Evolutionary conservation across 2,113 vertebrate genomes (phyloP), one percentile per base, ranked within the genome.

Genomic region (Elgaria multicarinata): DNA sequence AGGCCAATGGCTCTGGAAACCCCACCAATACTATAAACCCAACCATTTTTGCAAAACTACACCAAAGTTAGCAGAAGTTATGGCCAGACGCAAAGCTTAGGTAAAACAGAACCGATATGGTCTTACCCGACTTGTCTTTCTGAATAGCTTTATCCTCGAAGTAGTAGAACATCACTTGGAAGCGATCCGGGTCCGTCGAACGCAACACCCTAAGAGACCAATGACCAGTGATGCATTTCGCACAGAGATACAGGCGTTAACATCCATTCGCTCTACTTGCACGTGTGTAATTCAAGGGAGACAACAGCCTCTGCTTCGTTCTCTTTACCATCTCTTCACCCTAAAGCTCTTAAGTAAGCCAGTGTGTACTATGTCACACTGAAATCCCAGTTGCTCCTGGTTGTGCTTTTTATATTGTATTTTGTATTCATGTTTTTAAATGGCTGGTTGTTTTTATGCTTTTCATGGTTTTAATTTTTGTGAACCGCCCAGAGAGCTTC

Each of bases 121-220:
- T 67, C 96, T 97, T 94, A 99, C 99, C 99, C 62, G 99, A 99
- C 94, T 99, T 99, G 96, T 99, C 99, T 93, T 99, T 99, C 88
- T 99, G 99, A 95, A 99, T 99, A 83, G 98, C 99, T 97, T 99
- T 99, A 96, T 99, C 99, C 92, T 99, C 99, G 94, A 98, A 99
- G 94, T 99, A 99, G 92, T 97, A 98, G 97, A 99, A 99, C 99
- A 99, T 99, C 72, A 99, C 98, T 94, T 99, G 99, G 95, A 99
- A 99, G 84, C 98, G 97, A 95, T 99, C 99, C 16, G 98, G 97
- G 92, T 99, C 99, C 44, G 98, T 98, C 28, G 99, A 99, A 86
- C 98, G 98, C 71, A 98, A 95, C 84, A 99, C 99, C 96, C 99
- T 99, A 92, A 2, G 39, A 80, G 72, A 89, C 80, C 9, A 53